Evolutionary conservation across 1,140 invertebrate species (phyloP).

Genomic region (Eueides isabella): DNA sequence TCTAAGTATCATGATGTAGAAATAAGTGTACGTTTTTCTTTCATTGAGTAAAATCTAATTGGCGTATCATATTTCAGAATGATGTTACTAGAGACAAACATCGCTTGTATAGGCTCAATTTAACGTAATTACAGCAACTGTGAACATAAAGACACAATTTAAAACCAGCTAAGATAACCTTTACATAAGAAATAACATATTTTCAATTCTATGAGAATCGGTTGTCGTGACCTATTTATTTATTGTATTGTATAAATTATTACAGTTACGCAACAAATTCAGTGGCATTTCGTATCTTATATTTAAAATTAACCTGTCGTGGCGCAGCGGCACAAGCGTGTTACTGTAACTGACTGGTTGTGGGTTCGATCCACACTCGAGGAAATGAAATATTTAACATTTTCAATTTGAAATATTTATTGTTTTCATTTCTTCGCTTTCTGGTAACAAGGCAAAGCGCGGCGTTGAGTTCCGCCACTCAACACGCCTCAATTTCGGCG

Average conservation of each 20-base stretch:
- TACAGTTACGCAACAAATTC: background rate
- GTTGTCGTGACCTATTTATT: conserved; percentile 11
- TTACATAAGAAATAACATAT: conserved; percentile 2
- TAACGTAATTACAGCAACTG: background rate
- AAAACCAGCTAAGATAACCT: conserved; percentile 1
- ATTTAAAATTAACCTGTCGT: background rate
- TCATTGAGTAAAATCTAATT: no score
- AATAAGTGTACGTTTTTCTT: no score
- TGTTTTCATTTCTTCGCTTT: no score
- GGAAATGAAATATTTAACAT: no score
- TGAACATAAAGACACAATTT: background rate
- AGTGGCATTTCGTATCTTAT: background rate
- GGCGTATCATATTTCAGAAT: background rate
- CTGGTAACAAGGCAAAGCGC: no score
- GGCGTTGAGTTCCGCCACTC: no score
- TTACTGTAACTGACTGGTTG: no score
- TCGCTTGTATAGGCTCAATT: background rate
- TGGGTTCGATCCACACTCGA: no score
- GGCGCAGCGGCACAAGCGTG: no score
- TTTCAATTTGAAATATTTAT: no score
- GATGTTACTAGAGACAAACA: background rate
- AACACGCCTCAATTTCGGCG: no score
- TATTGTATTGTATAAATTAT: background rate
- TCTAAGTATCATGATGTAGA: no score
- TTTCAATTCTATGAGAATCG: conserved; percentile 4